Evolutionary conservation across 2,113 vertebrate genomes (phyloP).

Genomic region (Willisornis vidua): DNA sequence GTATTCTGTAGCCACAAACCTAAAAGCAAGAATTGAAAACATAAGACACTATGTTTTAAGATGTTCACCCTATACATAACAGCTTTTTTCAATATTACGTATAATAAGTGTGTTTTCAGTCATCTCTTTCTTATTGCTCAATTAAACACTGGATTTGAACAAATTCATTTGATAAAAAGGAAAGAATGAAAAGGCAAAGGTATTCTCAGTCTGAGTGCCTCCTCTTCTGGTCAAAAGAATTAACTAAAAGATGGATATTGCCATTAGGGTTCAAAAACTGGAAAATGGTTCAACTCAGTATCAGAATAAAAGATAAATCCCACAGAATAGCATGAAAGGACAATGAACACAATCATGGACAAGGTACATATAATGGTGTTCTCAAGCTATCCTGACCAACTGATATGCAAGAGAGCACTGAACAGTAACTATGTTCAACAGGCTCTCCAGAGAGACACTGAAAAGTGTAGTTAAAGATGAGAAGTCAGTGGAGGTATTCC

Average conservation of each 20-base stretch:
- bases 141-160: not conserved
- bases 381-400: not conserved
- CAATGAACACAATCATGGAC: not conserved
- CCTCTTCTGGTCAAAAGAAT: not conserved
- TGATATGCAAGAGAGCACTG: not conserved
- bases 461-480: not conserved
- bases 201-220: not conserved
- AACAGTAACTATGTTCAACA: not conserved
- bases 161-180: not conserved
- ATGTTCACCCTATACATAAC: not conserved
- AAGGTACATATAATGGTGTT: not conserved
- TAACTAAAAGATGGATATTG: not conserved
- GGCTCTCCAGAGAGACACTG: not conserved
- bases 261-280: not conserved
- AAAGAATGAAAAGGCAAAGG: not conserved
- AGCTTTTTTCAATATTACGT: not conserved
- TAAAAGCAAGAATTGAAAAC: slow-evolving; percentile 45
- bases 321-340: not conserved
- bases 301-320: not conserved
- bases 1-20: slow-evolving; percentile 85
- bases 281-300: not conserved
- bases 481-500: not conserved
- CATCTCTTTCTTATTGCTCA: not conserved
- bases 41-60: not conserved
- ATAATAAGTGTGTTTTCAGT: not conserved